Conservation (phyloP, 92 coral and sea anemone species). For the Porites cylindrica region DNA sequence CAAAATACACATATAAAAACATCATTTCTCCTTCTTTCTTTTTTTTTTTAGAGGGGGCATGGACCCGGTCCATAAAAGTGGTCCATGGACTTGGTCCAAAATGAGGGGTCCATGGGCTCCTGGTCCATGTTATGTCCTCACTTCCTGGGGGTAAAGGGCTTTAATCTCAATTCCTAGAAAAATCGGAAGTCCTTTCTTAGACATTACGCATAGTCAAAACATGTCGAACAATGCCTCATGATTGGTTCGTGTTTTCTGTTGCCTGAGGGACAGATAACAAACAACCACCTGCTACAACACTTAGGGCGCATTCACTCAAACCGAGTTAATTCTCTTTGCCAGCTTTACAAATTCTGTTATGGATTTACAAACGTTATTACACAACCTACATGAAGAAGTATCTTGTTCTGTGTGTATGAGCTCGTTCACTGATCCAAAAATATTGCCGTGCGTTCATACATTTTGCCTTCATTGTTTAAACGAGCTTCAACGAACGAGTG, state of each 20-base stretch:
- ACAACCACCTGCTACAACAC: too few species aligned
- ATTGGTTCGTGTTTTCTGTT: not conserved
- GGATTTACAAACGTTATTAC: conserved; percentile 10
- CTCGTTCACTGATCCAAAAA: conserved; percentile 1
- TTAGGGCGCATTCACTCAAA: too few species aligned
- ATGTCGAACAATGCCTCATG: not conserved
- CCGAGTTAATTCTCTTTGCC: too few species aligned
- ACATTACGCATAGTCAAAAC: not conserved
- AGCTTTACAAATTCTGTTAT: not conserved
- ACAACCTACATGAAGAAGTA: conserved; percentile 10
- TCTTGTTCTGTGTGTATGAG: conserved; percentile 11
- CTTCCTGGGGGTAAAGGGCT: not conserved
- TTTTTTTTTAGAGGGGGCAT: too few species aligned
- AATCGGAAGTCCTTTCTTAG: not conserved
- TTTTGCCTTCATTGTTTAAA: not conserved
- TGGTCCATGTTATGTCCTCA: too few species aligned
- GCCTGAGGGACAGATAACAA: too few species aligned
- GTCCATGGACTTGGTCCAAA: too few species aligned
- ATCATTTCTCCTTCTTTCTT: too few species aligned
- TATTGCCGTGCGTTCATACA: not conserved
- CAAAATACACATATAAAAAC: too few species aligned
- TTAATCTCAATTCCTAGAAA: not conserved
- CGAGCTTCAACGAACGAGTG: not conserved
- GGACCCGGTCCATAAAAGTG: too few species aligned
- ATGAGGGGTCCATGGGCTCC: too few species aligned